phyloP scores from a whole-genome alignment of 2,113 vertebrate genomes.

The Todiramphus chloris region DNA sequence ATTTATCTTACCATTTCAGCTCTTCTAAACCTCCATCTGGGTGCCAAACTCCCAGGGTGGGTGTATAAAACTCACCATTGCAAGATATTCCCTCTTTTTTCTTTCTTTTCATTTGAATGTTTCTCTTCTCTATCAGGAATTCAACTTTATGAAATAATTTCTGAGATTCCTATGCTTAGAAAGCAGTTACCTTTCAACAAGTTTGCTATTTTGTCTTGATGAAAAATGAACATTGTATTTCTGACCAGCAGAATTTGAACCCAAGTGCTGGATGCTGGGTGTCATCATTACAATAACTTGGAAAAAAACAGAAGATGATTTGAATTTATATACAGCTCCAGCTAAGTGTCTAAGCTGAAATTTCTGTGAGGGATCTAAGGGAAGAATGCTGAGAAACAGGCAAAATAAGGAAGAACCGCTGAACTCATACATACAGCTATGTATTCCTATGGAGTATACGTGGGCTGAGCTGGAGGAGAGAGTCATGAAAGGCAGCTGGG shows the following conservation, averaged over 20 bases:
- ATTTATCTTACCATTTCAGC: slow-evolving; percentile 21
- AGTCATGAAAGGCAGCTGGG: neutral
- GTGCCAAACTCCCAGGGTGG: neutral
- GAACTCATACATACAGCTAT: neutral
- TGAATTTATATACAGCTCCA: neutral
- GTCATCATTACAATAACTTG: neutral
- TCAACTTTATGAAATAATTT: neutral
- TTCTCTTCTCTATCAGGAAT: neutral
- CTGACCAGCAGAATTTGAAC: neutral
- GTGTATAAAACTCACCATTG: neutral
- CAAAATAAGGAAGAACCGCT: neutral
- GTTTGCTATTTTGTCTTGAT: neutral
- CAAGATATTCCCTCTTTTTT: neutral
- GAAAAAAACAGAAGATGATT: too few relatives aligned
- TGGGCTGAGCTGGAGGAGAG: neutral
- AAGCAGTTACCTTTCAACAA: neutral
- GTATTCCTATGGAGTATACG: neutral
- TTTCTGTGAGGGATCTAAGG: neutral
- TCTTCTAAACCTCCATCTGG: neutral
- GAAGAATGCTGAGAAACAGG: neutral
- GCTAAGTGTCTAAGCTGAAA: neutral
- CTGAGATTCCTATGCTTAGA: neutral
- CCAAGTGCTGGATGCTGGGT: neutral
- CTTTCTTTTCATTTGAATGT: neutral
- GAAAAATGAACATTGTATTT: neutral